These are phyloP conservation scores for Aurelia aurita complex sp. Pacific DNA, from an alignment of 30 jellyfish, hydroid and myxozoan genomes.

Conservation along the genomic window DNA sequence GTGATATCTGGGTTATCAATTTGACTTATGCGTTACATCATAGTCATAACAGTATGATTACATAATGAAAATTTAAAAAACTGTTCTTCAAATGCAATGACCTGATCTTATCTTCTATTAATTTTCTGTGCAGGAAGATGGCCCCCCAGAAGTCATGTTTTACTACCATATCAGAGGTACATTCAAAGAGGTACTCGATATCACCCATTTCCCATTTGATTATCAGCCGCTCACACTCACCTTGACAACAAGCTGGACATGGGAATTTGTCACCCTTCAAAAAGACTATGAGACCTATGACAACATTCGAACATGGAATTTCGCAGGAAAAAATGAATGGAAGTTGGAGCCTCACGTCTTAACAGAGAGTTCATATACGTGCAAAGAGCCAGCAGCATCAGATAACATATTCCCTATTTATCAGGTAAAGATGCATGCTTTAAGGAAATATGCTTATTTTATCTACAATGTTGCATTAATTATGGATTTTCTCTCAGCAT, in stretches of 20 bases:
- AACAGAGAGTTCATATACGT: constrained; percentile 63
- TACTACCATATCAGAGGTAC: constrained; percentile 84
- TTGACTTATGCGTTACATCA: too few relatives aligned
- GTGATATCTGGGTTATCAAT: too few relatives aligned
- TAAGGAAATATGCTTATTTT: constrained; percentile 80
- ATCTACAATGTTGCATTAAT: constrained; percentile 85
- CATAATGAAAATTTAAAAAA: not conserved
- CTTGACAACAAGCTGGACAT: constrained; percentile 88
- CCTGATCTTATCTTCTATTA: not conserved
- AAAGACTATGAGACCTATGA: constrained; percentile 77
- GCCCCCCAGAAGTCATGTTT: constrained; percentile 50
- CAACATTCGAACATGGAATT: constrained; percentile 82
- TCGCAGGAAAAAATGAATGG: constrained; percentile 89
- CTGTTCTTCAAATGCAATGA: not conserved
- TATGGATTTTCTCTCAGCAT: constrained; percentile 74
- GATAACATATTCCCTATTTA: constrained; percentile 82
- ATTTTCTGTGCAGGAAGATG: constrained; percentile 38
- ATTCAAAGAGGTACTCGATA: constrained; percentile 83
- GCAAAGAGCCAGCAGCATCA: constrained; percentile 61
- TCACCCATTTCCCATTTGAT: constrained; percentile 87
- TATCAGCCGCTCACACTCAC: constrained; percentile 85
- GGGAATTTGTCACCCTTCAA: constrained; percentile 68
- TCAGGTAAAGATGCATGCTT: constrained; percentile 82
- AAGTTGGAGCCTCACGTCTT: constrained; percentile 78
- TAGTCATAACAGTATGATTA: too few relatives aligned